A percentile compares a stretch with the other conserved stretches of the same genome.
Evolutionary conservation across 1,140 invertebrate species (phyloP).

Genomic region (Bilobella aurantiaca): DNA sequence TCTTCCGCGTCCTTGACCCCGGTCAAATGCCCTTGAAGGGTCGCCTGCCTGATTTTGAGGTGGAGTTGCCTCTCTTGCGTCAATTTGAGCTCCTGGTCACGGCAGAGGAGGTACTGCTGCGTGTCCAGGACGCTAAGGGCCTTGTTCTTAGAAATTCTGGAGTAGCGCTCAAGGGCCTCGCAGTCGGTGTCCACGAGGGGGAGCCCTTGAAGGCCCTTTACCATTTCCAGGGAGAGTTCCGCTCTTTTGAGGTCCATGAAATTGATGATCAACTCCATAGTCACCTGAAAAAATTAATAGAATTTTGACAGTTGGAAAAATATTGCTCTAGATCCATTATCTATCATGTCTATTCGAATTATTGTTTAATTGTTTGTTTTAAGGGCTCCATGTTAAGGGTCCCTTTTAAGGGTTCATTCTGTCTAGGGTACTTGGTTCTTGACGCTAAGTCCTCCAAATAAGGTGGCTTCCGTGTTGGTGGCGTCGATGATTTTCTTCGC

Average conservation of each 20-base stretch:
- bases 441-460: conserved; percentile 26
- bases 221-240: conserved; percentile 30
- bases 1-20: conserved; percentile 20
- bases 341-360: not conserved
- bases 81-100: conserved; percentile 8
- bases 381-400: too few relatives aligned
- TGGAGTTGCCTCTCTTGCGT: not conserved
- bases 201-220: conserved; percentile 10
- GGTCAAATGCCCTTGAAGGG: conserved; percentile 27
- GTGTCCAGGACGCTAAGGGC: conserved; percentile 23
- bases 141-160: conserved; percentile 23
- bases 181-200: conserved; percentile 6
- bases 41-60: not conserved
- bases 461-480: conserved; percentile 25
- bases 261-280: conserved; percentile 33
- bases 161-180: not conserved
- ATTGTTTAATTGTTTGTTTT: too few relatives aligned
- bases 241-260: conserved; percentile 27
- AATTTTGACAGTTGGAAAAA: not conserved
- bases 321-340: not conserved
- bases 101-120: conserved; percentile 21
- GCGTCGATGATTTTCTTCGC: conserved; percentile 24
- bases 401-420: too few relatives aligned
- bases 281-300: conserved; percentile 21
- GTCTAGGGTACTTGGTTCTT: conserved; percentile 32